phyloP scores from a whole-genome alignment of 2,113 vertebrate genomes.

The Heterotilapia buettikoferi region DNA sequence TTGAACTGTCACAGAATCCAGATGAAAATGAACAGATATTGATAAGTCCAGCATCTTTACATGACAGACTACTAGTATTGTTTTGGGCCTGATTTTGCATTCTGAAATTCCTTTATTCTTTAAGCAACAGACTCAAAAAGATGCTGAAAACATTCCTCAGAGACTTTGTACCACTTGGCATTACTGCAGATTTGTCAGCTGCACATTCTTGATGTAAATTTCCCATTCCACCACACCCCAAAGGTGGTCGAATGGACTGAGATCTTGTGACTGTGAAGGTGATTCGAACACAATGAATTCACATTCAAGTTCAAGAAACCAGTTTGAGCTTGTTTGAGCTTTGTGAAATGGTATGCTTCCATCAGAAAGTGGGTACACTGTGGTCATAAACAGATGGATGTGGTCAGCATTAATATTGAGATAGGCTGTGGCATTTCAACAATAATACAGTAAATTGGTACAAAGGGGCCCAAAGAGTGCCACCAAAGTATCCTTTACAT shows the following conservation, averaged over 20 bases:
- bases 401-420: not conserved
- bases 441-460: not conserved
- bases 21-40: not conserved
- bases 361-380: not conserved
- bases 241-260: not conserved
- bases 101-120: not conserved
- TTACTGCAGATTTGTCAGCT: not conserved
- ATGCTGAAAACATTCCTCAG: fast-evolving
- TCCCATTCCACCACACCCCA: not conserved
- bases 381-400: fast-evolving
- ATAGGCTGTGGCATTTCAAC: not conserved
- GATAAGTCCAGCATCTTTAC: not conserved
- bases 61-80: not conserved
- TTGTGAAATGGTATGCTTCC: not conserved
- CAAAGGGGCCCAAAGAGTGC: not conserved
- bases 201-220: not conserved
- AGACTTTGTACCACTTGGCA: not conserved
- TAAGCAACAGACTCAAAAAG: not conserved
- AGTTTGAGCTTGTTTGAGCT: not conserved
- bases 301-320: fast-evolving
- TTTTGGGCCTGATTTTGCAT: not conserved
- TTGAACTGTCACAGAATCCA: not conserved
- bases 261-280: not conserved
- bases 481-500: not conserved
- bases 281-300: fast-evolving